Evolutionary conservation across 2,797 vertebrate species (phyloP), one percentile per base, ranked within the genome.

Genomic region (Platalea minor): DNA sequence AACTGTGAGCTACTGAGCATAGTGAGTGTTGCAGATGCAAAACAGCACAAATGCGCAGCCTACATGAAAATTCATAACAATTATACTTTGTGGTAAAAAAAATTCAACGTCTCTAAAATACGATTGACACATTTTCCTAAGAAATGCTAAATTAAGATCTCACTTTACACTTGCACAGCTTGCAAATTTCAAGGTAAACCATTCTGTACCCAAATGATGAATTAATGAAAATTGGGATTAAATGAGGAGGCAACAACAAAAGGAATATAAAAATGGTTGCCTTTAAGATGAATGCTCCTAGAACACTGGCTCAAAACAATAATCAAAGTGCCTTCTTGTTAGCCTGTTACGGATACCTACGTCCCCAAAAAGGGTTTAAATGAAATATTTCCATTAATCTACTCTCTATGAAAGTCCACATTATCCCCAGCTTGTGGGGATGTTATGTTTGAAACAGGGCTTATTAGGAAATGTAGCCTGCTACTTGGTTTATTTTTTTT

Each of bases 361-460:
- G 54, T 65, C 29, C 28, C 28, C 10, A 28, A 78, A 85, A 91
- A 73, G 29, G n/a, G 35, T 60, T 91, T 73, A 89, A 85, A 84
- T 35, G 2, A 91, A 92, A 85, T 92, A 69, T 56, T 93, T 59
- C 14, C 31, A 50, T 69, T 91, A 84, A 89, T 89, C 91, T 46
- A 48, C 85, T 85, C 45, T 76, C 31, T 89, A 63, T 51, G 26
- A 45, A 95, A 91, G 86, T 65, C 53, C 50, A 81, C 19, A 54
- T 93, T 88, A 91, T 93, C 50, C 80, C 76, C 73, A 97, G 33
- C 68, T 95, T 77, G 56, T 63, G 19, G 76, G 75, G 63, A 80
- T 87, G 46, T 89, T 96, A 56, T 85, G 69, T 89, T 85, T 96
- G 90, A 96, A 97, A 94, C 64, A 93, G 11, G 28, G 64, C 73